These are phyloP conservation scores for Melanocharis versteri DNA, from an alignment of 2,113 vertebrate species.

Conservation along the genomic window DNA sequence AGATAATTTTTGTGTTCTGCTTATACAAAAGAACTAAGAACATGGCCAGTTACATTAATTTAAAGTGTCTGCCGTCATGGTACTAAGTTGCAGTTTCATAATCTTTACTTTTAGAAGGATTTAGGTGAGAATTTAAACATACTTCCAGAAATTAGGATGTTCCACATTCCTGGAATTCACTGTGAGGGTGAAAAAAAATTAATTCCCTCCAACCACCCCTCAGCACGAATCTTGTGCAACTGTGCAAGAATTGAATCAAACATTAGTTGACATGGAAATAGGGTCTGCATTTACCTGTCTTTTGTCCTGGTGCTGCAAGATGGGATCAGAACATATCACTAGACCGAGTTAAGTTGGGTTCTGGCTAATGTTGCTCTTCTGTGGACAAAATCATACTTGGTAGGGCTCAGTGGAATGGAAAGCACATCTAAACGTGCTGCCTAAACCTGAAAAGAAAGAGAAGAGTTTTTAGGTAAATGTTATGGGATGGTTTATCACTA, in stretches of 20 bases:
- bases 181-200: not conserved
- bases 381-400: rapidly evolving
- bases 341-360: not conserved
- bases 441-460: not conserved
- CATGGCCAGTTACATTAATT: not conserved
- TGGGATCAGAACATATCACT: not conserved
- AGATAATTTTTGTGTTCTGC: not conserved
- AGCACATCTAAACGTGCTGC: not conserved
- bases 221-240: not conserved
- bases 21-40: not conserved
- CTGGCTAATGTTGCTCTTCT: not conserved
- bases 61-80: not conserved
- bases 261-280: not conserved
- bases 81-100: not conserved
- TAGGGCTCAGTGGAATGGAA: not conserved
- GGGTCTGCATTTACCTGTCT: not conserved
- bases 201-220: rapidly evolving
- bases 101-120: not conserved
- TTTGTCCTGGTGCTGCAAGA: not conserved
- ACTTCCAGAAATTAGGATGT: not conserved
- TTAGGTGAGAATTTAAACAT: not conserved
- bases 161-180: not conserved
- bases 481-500: not conserved
- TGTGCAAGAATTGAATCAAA: not conserved
- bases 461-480: not conserved